Percentiles rank a stretch among this genome's conserved stretches.
Evolutionary conservation across 2,888 invertebrate genomes (phyloP).

Genomic region (Hymenopus coronatus): DNA sequence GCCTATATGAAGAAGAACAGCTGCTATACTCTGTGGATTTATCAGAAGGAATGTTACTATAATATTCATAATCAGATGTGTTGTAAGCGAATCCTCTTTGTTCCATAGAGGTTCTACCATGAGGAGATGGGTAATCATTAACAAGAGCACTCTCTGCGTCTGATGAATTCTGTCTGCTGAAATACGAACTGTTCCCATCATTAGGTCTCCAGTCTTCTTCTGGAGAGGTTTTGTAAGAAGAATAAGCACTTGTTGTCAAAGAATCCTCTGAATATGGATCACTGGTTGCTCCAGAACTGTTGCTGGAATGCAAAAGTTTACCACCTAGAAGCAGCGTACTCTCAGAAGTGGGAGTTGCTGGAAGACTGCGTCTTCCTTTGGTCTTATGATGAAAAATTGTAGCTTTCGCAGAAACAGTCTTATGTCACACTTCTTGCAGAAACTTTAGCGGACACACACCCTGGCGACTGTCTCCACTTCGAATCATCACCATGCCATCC

Average conservation of each 20-base stretch:
- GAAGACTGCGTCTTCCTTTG: not conserved
- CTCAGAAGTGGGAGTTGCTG: not conserved
- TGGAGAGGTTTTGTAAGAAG: not conserved
- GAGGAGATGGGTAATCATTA: not conserved
- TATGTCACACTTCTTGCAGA: slow-evolving; percentile 87
- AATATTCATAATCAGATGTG: not conserved
- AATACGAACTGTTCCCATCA: not conserved
- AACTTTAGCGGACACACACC: slow-evolving; percentile 93
- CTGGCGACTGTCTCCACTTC: slow-evolving; percentile 89
- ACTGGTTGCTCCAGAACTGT: not conserved
- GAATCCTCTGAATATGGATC: not conserved
- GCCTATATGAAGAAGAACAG: not conserved
- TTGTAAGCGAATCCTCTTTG: not conserved
- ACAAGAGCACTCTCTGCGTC: not conserved
- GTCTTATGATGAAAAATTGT: not conserved
- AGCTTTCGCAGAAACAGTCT: not conserved
- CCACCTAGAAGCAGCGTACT: not conserved
- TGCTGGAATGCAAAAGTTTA: not conserved
- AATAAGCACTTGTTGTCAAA: not conserved
- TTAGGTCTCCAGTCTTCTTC: not conserved
- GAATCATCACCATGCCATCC: slow-evolving; percentile 90
- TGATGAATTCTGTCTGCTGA: not conserved
- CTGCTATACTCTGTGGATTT: not conserved
- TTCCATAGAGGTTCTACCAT: not conserved
- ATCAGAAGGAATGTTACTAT: not conserved